phyloP scores from a whole-genome alignment of 2,888 invertebrate species.

The Calameuta filiformis region DNA sequence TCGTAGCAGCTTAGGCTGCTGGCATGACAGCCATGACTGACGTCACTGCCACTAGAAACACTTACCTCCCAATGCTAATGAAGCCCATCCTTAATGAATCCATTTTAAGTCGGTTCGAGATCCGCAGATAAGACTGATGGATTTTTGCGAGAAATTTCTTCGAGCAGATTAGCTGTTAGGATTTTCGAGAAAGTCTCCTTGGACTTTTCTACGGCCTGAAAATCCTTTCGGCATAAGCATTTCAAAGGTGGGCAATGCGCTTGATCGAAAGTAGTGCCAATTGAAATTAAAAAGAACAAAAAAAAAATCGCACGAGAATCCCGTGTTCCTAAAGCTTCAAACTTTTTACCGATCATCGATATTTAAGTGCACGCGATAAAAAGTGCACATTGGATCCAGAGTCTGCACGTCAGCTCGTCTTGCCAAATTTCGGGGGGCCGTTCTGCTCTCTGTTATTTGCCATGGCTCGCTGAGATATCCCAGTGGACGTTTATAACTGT shows the following conservation, averaged over 20 bases:
- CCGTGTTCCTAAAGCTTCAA: no score
- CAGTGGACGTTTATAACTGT: conserved; percentile 12
- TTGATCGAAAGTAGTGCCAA: no score
- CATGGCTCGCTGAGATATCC: conserved; percentile 33
- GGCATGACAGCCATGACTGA: no score
- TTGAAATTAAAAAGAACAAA: no score
- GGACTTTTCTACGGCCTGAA: no score
- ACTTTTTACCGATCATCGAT: no score
- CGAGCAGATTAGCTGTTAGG: not conserved
- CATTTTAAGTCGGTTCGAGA: conserved; percentile 41
- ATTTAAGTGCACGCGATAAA: no score
- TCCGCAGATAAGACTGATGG: conserved; percentile 32
- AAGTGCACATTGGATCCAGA: no score
- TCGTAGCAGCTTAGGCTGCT: conserved; percentile 24
- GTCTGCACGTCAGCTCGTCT: not conserved
- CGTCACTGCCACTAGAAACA: conserved; percentile 10
- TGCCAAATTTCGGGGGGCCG: not conserved
- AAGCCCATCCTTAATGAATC: conserved; percentile 59
- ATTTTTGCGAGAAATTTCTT: conserved; percentile 16
- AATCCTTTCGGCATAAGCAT: rapidly evolving
- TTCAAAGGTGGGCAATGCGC: no score
- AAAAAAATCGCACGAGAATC: no score
- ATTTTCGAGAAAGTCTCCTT: not conserved
- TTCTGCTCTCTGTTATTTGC: conserved; percentile 49
- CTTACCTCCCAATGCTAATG: conserved; percentile 51